Base-by-base conservation (phyloP, 1,140 invertebrate genomes). In the Zaprionus tsacasi region DNA sequence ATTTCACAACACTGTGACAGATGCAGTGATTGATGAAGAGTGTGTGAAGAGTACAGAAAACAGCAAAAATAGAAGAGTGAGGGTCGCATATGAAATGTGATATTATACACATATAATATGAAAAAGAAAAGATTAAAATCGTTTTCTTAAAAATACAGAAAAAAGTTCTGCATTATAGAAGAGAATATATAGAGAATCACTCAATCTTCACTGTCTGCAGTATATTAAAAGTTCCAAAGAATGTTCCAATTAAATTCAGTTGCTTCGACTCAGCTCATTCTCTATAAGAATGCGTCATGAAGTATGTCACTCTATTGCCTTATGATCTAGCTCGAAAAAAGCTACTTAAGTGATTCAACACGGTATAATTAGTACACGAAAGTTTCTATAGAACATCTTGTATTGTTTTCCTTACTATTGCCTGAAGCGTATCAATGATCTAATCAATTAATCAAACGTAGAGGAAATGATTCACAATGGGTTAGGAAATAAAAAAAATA, bases 341-440 rank as follows among this genome's bases (percentile, higher is more conserved):
- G 45, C 45, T 50, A 50, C 17, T 50, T 50, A 50, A 50, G 4
- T 50, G 45, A 50, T 50, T 50, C 45, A 50, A 50, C 17, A 6
- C 4, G 17, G 45, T 50, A 50, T 50, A 50, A 50, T 50, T 50
- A 50, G 45, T 50, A 50, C 45, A 50, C 17, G 11, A 50, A 50
- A 25, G 15, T 50, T 45, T 45, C 45, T 5, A 25, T 50, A 12
- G 45, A 25, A 50, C 8, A 50, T 50, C 45, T 25, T 3, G 17
- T 21, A 50, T 50, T 50, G 45, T 50, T 21, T 50, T 45, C 40
- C 7, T 15, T 8, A 8, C 13, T n/a, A 40, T 40, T 3, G 45
- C 17, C 45, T 25, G 10, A 25, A 12, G 17, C 45, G 40, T 3
- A 45, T 50, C 15, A 50, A 50, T 50, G 45, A 50, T 50, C 11